Evolutionary conservation across 2,113 vertebrate genomes (phyloP).

Genomic region (Oreochromis tanganicae): DNA sequence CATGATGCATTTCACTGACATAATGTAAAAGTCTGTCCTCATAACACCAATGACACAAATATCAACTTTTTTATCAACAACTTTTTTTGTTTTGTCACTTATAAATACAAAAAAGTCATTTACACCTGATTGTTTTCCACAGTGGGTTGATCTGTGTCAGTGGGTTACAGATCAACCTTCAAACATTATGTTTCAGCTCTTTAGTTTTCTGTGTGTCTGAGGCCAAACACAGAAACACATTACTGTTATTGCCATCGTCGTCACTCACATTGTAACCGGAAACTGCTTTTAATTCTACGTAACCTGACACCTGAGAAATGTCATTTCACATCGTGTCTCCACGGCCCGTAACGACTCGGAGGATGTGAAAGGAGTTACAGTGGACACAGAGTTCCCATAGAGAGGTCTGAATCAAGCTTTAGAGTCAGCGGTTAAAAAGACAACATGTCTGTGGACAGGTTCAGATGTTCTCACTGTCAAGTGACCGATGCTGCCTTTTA

Average conservation of each 20-base stretch:
- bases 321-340: neutral
- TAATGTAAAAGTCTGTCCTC: neutral
- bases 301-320: neutral
- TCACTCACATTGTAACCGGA: neutral
- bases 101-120: too few species aligned
- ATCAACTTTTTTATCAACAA: neutral
- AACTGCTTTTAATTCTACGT: neutral
- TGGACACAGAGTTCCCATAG: neutral
- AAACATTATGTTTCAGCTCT: neutral
- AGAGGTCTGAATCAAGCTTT: neutral
- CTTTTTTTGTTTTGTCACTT: neutral
- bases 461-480: neutral
- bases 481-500: neutral
- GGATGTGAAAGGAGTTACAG: neutral
- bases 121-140: neutral
- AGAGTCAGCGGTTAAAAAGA: neutral
- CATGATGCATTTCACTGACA: neutral
- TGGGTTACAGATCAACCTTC: neutral
- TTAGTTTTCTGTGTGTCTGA: neutral
- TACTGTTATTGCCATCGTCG: neutral
- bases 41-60: neutral
- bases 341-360: accelerated
- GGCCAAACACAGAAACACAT: neutral
- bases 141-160: accelerated
- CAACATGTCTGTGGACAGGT: neutral